phyloP scores from a whole-genome alignment of 2,113 vertebrate species.

The Dicerorhinus sumatrensis region DNA sequence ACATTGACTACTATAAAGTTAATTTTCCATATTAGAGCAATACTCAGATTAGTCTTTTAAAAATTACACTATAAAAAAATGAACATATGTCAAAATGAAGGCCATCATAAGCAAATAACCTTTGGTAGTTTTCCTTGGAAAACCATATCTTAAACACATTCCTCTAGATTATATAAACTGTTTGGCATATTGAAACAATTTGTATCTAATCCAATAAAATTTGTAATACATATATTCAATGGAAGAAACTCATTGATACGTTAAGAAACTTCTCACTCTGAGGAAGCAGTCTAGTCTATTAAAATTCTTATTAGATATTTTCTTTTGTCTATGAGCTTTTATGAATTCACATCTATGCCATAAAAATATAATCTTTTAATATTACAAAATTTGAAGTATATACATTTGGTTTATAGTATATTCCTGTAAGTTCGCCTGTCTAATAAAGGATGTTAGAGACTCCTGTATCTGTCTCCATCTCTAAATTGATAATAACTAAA shows the following conservation, averaged over 20 bases:
- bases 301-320: neutral
- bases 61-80: constrained; percentile 12
- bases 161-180: neutral
- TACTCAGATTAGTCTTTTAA: constrained; percentile 50
- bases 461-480: neutral
- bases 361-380: neutral
- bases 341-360: neutral
- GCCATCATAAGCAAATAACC: neutral
- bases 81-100: neutral
- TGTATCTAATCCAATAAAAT: neutral
- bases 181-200: neutral
- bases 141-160: neutral
- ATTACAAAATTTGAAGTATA: neutral
- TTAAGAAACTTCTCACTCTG: neutral
- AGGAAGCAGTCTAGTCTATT: neutral
- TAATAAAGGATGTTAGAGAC: neutral
- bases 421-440: neutral
- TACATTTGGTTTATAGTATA: neutral
- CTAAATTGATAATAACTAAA: neutral
- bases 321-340: neutral
- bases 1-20: neutral
- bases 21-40: constrained; percentile 38
- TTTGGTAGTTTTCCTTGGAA: constrained; percentile 11
- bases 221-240: neutral
- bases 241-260: neutral